These are phyloP conservation scores for Xylota sylvarum DNA, from an alignment of 2,888 invertebrate species.

Conservation along the genomic window DNA sequence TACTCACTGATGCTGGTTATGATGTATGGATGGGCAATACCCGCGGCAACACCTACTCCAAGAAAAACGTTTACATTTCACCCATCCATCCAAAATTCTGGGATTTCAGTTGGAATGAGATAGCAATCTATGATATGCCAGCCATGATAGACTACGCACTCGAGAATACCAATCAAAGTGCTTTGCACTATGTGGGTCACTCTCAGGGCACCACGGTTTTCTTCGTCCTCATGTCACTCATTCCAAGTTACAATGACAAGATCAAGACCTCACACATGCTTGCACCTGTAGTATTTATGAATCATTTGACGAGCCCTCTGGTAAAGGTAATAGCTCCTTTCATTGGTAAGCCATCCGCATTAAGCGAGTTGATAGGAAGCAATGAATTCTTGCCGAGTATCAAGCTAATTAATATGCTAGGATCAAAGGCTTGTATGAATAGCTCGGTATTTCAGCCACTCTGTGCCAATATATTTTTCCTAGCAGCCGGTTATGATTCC, in stretches of 20 bases:
- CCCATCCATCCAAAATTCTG: conserved; percentile 87
- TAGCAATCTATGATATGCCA: conserved; percentile 91
- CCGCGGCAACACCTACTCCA: conserved; percentile 89
- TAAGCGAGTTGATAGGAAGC: conserved; percentile 81
- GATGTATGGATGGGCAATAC: conserved; percentile 94
- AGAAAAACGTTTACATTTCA: conserved; percentile 85
- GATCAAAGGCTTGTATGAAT: conserved; percentile 87
- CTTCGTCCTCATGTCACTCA: conserved; percentile 90
- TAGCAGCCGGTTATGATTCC: conserved; percentile 83
- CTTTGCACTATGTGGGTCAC: conserved; percentile 91
- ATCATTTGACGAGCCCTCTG: conserved; percentile 84
- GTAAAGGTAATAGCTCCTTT: conserved; percentile 84
- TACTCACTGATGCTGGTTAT: conserved; percentile 88
- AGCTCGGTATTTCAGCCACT: conserved; percentile 81
- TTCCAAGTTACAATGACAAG: conserved; percentile 89
- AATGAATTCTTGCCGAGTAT: conserved; percentile 88
- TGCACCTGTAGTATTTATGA: conserved; percentile 89
- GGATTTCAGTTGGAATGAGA: conserved; percentile 90
- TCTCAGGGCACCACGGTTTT: conserved; percentile 89
- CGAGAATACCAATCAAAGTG: conserved; percentile 86
- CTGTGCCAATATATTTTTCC: conserved; percentile 81
- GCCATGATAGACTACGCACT: conserved; percentile 91
- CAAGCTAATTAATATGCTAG: conserved; percentile 80
- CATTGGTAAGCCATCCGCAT: conserved; percentile 80
- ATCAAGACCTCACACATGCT: conserved; percentile 89